These are phyloP conservation scores for Phragmatobia fuliginosa DNA, from an alignment of 2,888 invertebrate species.

Conservation along the genomic window DNA sequence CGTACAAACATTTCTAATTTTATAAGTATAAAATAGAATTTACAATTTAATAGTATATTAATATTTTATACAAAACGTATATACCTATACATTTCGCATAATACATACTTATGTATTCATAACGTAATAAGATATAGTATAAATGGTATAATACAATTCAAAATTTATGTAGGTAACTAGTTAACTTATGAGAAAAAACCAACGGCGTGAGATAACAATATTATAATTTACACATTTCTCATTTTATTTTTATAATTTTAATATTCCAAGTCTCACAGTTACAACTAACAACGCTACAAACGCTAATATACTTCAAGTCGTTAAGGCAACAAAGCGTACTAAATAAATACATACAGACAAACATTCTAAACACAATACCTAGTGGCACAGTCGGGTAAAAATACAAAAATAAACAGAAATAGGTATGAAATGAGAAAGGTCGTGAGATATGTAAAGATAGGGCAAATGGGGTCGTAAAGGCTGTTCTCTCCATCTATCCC, in stretches of 20 bases:
- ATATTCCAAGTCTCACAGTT: no score
- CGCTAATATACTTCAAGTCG: background rate
- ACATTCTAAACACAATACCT: background rate
- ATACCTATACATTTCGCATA: no score
- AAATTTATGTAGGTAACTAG: no score
- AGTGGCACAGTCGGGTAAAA: background rate
- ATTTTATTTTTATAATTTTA: no score
- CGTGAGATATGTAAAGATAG: background rate
- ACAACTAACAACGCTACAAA: background rate
- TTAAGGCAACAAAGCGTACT: background rate
- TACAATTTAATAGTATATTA: background rate
- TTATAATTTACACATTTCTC: no score
- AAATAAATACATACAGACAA: background rate
- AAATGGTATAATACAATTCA: background rate
- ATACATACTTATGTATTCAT: no score
- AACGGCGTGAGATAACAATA: no score
- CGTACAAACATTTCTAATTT: background rate
- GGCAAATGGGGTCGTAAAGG: background rate
- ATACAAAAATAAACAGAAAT: background rate
- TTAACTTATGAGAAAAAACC: no score
- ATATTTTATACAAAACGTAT: background rate
- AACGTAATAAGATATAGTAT: background rate
- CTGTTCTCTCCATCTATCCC: background rate
- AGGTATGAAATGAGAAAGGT: background rate
- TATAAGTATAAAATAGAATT: background rate